Percentiles rank a stretch among this genome's conserved stretches.
Evolutionary conservation across 2,888 invertebrate species (phyloP).

Genomic region (Himalopsyche japonica): DNA sequence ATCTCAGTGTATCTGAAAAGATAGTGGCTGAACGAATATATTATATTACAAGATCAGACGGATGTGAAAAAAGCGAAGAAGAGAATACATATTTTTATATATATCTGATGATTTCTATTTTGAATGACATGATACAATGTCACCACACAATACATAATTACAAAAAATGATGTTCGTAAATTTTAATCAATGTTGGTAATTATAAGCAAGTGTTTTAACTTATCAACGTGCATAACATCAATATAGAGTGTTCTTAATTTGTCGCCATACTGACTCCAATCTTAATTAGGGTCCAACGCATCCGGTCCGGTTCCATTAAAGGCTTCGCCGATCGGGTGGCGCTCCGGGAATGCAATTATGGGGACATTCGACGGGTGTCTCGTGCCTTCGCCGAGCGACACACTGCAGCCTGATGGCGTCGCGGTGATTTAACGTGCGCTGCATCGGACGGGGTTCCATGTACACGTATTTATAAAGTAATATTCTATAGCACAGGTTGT

Average conservation of each 20-base stretch:
- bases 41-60: no score
- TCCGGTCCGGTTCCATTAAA: neutral
- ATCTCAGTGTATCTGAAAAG: no score
- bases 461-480: neutral
- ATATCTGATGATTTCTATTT: no score
- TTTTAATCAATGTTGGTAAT: neutral
- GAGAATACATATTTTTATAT: no score
- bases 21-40: no score
- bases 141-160: no score
- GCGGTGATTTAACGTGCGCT: neutral
- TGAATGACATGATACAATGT: no score
- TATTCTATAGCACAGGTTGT: neutral
- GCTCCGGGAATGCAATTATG: slow-evolving; percentile 4
- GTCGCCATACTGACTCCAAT: neutral
- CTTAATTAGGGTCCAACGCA: neutral
- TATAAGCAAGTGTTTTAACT: neutral
- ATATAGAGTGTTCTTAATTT: neutral
- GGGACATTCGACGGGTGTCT: neutral
- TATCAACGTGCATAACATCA: neutral
- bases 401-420: neutral
- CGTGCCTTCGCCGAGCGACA: neutral
- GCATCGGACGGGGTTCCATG: neutral
- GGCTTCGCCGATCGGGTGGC: neutral
- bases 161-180: no score
- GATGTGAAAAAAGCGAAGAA: no score